Conservation (phyloP, 2,113 vertebrate species). For the Neolamprologus fasciatus region DNA sequence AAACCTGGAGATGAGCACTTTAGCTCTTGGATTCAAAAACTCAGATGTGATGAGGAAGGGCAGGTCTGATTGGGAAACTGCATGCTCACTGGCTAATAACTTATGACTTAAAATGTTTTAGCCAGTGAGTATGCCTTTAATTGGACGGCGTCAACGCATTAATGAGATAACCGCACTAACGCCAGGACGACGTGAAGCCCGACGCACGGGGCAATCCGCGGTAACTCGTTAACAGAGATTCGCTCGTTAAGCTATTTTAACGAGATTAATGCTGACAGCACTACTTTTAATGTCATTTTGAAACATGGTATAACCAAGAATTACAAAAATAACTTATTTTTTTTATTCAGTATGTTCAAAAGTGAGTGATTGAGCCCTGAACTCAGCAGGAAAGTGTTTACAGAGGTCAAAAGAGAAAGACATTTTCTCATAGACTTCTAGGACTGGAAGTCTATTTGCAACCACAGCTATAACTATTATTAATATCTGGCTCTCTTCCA, state of each 20-base stretch:
- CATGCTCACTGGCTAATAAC: background rate
- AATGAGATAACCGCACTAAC: background rate
- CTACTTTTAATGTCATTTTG: background rate
- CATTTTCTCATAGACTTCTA: background rate
- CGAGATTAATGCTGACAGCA: background rate
- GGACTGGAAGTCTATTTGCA: background rate
- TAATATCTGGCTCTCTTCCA: background rate
- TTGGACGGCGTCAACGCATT: background rate
- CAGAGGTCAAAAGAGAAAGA: background rate
- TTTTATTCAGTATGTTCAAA: background rate
- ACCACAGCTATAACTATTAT: background rate
- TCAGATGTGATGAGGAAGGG: background rate
- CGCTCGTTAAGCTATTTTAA: background rate
- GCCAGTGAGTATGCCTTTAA: background rate
- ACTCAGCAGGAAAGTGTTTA: background rate
- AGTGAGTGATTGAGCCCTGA: background rate
- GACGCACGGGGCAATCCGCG: background rate
- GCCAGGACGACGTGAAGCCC: background rate
- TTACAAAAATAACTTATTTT: background rate
- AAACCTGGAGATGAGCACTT: background rate
- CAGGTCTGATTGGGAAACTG: background rate
- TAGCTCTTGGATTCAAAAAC: background rate
- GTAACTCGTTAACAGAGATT: background rate
- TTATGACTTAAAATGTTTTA: background rate
- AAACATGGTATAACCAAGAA: background rate